Base-by-base conservation (phyloP, 2,888 invertebrate species). In the Eilema caniola region DNA sequence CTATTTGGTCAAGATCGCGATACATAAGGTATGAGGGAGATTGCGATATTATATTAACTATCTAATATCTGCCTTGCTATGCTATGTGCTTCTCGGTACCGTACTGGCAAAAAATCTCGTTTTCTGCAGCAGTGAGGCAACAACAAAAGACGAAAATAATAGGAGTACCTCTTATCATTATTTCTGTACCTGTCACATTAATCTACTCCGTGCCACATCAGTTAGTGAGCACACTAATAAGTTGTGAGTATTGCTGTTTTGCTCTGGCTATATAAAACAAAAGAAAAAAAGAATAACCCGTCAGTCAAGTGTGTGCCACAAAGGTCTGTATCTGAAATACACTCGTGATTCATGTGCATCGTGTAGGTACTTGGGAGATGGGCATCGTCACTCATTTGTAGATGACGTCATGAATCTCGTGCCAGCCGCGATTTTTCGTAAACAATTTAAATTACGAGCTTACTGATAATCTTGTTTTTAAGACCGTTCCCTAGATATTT, bases 401-500 rank as follows among this genome's bases (percentile, higher is more conserved):
- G 59, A 33, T 67, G 67, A 71, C 71, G 71, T 67, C 71, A 67
- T 10, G n/a, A 60, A 23, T 47, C 53, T 31, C 24, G 25, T 64
- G 71, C 67, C 67, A 67, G 62, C 53, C n/a, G 37, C 20, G 56
- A 31, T 67, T 63, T 71, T 69, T 67, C 41, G 62, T 71, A 71
- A 71, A 71, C 67, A 71, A 41, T 64, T 62, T 66, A 66, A 70
- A 70, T 63, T 62, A 66, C 62, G 57, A 59, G 57, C 62, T 56
- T 11, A 25, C 57, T 66, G 66, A 70, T 67, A 61, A 61, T 61
- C 37, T 66, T 65, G 61, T 64, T n/a, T 62, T 53, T 63, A 47
- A 63, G 25, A n/a, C 47, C 28, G 47, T 41, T 41, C 24, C 24
- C 16, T 14, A 25, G 24, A 24, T 41, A 62, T 33, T 37, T 24